A percentile compares a stretch with the other conserved stretches of the same genome.
Evolutionary conservation across 1,140 invertebrate species (phyloP).

Genomic region (Sycobia sp.): DNA sequence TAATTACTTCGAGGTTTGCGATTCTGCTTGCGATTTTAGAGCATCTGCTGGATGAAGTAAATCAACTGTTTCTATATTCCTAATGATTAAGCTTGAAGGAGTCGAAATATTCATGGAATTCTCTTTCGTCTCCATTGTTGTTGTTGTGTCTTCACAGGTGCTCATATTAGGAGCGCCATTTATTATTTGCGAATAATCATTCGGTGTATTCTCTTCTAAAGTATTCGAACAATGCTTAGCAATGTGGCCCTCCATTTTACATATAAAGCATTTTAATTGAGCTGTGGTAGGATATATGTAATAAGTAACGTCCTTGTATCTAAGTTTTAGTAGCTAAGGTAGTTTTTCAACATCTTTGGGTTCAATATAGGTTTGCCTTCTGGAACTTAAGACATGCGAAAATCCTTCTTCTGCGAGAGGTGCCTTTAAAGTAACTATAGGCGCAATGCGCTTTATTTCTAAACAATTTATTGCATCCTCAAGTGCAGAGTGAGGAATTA

Average conservation of each 20-base stretch:
- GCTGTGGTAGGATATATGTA: neutral
- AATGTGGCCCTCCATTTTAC: no score
- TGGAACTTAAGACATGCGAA: conserved; percentile 11
- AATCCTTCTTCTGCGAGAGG: conserved; percentile 5
- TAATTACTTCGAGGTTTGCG: neutral
- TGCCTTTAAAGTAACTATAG: conserved; percentile 5
- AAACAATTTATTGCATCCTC: neutral
- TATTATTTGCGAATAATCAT: neutral
- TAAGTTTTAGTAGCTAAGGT: neutral
- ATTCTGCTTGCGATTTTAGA: neutral
- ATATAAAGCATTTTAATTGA: neutral
- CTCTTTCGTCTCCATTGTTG: neutral
- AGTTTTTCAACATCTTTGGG: neutral
- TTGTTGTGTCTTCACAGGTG: neutral
- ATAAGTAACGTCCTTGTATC: neutral
- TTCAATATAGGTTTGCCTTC: conserved; percentile 25
- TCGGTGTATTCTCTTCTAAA: neutral
- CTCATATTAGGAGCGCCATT: no score
- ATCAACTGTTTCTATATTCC: neutral
- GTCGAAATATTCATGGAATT: neutral
- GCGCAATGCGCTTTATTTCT: neutral
- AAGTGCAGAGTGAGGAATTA: conserved; percentile 30
- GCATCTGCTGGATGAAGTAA: neutral
- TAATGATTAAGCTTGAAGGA: neutral
- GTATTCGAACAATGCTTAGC: neutral